phyloP scores from a whole-genome alignment of 2,888 invertebrate genomes.

The Leptopilina myrica region DNA sequence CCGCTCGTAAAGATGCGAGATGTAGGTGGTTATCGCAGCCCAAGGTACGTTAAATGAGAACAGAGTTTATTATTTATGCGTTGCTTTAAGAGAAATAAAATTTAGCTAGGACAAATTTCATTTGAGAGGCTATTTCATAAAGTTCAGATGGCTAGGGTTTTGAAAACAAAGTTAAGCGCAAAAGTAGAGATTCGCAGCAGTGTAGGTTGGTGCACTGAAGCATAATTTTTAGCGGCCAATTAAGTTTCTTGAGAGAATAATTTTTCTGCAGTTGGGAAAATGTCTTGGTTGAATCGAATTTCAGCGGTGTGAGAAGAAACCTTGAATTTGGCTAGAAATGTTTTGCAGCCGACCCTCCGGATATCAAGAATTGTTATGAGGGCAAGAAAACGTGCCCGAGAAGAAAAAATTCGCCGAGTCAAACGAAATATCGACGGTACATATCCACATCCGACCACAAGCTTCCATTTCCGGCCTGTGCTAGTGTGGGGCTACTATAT shows the following conservation, averaged over 20 bases:
- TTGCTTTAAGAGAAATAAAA: conserved; percentile 28
- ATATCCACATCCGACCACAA: conserved; percentile 79
- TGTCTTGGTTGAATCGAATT: conserved; percentile 3
- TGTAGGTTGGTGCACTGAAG: background rate
- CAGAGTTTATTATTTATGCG: conserved; percentile 33
- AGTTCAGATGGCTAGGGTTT: conserved; percentile 2
- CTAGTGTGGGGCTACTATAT: conserved; percentile 74
- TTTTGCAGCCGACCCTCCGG: conserved; percentile 67
- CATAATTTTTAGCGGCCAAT: background rate
- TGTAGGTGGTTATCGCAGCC: conserved; percentile 39
- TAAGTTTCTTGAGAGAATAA: background rate
- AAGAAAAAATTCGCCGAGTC: conserved; percentile 71
- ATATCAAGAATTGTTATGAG: conserved; percentile 72
- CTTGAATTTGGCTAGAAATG: conserved; percentile 45
- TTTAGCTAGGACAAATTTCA: conserved; percentile 12
- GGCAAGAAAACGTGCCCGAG: conserved; percentile 53
- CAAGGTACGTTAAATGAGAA: conserved; percentile 36
- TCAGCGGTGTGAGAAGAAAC: conserved; percentile 47
- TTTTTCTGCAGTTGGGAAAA: background rate
- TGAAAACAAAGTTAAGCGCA: background rate
- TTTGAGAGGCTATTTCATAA: background rate
- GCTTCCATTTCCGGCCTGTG: conserved; percentile 78
- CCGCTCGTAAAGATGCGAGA: conserved; percentile 52
- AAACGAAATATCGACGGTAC: conserved; percentile 75
- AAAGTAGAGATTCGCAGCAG: no score